These are phyloP conservation scores for Pseudanteris insignis DNA, from an alignment of 2,888 invertebrate genomes.

Conservation along the genomic window DNA sequence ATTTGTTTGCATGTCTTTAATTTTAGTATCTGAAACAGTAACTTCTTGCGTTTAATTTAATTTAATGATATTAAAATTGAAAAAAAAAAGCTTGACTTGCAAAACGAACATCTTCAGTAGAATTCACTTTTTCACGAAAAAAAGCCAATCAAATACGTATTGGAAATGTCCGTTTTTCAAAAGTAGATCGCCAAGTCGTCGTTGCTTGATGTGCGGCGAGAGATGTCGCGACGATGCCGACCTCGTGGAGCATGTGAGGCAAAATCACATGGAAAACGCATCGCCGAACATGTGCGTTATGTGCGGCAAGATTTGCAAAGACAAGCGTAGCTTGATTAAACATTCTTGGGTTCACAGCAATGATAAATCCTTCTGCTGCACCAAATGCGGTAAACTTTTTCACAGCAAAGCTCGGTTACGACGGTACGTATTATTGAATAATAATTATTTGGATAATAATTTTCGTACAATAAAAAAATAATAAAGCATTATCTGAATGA, in stretches of 20 bases:
- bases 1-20: no score
- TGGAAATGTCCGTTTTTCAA: slow-evolving; percentile 45
- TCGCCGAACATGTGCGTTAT: slow-evolving; percentile 74
- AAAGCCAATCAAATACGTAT: slow-evolving; percentile 30
- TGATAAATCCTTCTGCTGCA: slow-evolving; percentile 73
- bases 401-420: slow-evolving; percentile 73
- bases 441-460: no score
- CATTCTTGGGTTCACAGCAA: slow-evolving; percentile 77
- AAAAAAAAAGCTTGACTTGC: slow-evolving; percentile 6
- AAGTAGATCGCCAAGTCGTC: slow-evolving; percentile 62
- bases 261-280: slow-evolving; percentile 71
- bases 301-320: slow-evolving; percentile 77
- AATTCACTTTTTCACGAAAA: slow-evolving; percentile 38
- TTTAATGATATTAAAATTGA: slow-evolving; percentile 2
- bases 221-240: slow-evolving; percentile 72
- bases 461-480: no score
- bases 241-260: slow-evolving; percentile 73
- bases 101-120: slow-evolving; percentile 9
- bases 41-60: background rate
- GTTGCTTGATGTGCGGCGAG: slow-evolving; percentile 75
- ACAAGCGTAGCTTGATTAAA: slow-evolving; percentile 74
- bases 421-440: slow-evolving; percentile 60
- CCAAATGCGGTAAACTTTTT: slow-evolving; percentile 77
- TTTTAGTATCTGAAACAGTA: no score
- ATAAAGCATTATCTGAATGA: no score